phyloP scores from a whole-genome alignment of 2,113 vertebrate genomes.

The Vicugna pacos region DNA sequence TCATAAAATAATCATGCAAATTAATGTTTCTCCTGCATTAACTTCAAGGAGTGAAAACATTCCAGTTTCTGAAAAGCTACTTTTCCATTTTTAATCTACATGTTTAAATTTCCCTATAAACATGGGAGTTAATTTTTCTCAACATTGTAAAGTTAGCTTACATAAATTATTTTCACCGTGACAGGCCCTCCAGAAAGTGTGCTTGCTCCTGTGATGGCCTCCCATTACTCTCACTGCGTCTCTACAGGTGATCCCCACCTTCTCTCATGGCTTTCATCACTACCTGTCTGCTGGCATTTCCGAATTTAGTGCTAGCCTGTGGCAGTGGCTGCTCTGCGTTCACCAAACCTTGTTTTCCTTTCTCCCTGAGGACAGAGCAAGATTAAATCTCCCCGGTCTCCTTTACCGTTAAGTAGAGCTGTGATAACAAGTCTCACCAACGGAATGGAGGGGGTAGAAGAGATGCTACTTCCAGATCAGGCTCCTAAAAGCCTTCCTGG shows the following conservation, averaged over 20 bases:
- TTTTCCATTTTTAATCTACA: not conserved
- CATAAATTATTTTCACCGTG: not conserved
- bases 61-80: not conserved
- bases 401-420: not conserved
- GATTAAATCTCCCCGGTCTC: not conserved
- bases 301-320: not conserved
- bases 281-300: not conserved
- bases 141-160: not conserved
- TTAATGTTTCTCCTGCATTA: not conserved
- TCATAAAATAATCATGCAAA: not conserved
- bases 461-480: not conserved
- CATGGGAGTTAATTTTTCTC: not conserved
- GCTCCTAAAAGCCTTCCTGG: not conserved
- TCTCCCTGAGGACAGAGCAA: not conserved
- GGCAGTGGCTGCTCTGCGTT: not conserved
- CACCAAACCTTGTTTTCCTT: not conserved
- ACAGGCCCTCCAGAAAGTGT: not conserved
- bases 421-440: not conserved
- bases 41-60: slow-evolving; percentile 8
- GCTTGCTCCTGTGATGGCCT: not conserved
- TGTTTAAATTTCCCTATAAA: not conserved
- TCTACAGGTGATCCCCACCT: not conserved
- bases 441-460: not conserved
- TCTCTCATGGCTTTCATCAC: not conserved
- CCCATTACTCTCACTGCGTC: not conserved